These are phyloP conservation scores for Danio rerio DNA, from an alignment of 2,113 vertebrate species.

Conservation along the genomic window GRCz12tu NC_133180.1:523001-523500, in stretches of 20 bases:
- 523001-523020: no score
- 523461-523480: neutral
- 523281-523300: no score
- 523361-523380: conserved; percentile 88
- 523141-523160: conserved; percentile 87
- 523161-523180: conserved; percentile 87
- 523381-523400: conserved; percentile 87
- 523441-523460: conserved; percentile 83
- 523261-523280: no score
- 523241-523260: neutral
- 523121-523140: conserved; percentile 88
- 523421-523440: conserved; percentile 88
- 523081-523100: no score
- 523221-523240: conserved; percentile 5
- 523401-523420: conserved; percentile 89
- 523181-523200: conserved; percentile 89
- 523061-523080: no score
- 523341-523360: conserved; percentile 81
- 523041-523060: no score
- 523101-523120: conserved; percentile 63
- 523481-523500: neutral
- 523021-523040: no score
- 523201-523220: conserved; percentile 89
- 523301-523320: neutral
- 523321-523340: no score